Conservation (phyloP, 2,113 vertebrate species). For the Rhinogobius similis region DNA sequence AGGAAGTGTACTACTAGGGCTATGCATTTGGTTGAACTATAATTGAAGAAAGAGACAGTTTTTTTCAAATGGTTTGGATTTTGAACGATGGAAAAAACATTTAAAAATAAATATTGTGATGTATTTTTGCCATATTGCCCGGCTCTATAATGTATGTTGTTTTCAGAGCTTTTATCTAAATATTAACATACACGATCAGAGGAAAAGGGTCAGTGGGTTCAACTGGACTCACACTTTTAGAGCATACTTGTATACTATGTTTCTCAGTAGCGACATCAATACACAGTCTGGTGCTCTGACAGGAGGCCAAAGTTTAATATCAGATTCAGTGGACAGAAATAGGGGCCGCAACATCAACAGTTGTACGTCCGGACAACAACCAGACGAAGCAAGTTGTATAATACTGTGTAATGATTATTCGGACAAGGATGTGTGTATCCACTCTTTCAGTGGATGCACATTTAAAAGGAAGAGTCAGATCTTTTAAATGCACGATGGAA, state of each 20-base stretch:
- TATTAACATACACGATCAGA: too few species aligned
- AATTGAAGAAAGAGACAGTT: background rate
- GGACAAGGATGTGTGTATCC: too few species aligned
- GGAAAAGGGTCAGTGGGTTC: background rate
- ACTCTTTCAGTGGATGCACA: background rate
- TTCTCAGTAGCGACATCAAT: slow-evolving; percentile 7
- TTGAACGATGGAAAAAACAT: too few species aligned
- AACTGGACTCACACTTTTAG: background rate
- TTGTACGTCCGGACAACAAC: background rate
- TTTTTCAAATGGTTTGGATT: too few species aligned
- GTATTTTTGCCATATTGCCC: too few species aligned
- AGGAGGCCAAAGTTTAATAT: slow-evolving; percentile 3
- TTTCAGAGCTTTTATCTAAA: too few species aligned
- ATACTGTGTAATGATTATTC: background rate
- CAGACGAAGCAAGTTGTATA: background rate
- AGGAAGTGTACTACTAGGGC: background rate
- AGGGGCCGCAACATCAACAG: background rate
- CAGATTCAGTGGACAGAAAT: slow-evolving; percentile 17
- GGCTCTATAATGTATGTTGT: too few species aligned
- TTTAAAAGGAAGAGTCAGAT: background rate
- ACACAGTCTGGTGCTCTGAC: background rate
- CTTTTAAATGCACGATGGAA: too few species aligned
- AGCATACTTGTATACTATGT: background rate
- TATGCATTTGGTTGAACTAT: background rate
- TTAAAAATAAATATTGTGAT: too few species aligned